Base-by-base conservation (phyloP, 2,888 invertebrate genomes). In the Sphinx pinastri region DNA sequence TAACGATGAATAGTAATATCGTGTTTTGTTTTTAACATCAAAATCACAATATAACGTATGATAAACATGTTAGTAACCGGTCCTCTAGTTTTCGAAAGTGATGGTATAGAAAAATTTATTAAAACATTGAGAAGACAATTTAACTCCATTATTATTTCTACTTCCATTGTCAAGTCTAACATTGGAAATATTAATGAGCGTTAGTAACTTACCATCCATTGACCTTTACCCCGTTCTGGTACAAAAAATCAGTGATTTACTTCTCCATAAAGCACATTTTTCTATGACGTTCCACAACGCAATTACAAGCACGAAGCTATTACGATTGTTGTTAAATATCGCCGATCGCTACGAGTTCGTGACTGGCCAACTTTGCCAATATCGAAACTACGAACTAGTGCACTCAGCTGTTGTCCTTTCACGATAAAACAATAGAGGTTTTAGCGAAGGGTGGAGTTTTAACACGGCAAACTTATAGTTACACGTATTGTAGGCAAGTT, bases 351-450 rank as follows among this genome's bases (percentile, higher is more conserved):
- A 38, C 71, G 63, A 66, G 68, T 66, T 85, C 82, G 82, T 82
- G 83, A 81, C 81, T 78, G 75, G 71, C 69, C 69, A 87, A 87
- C 85, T 88, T 88, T 79, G 79, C 81, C 84, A 88, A 88, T 88
- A 88, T 83, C 81, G 73, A 69, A 83, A 81, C 82, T 80, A 78
- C 75, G 72, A 75, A 74, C 82, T 84, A 80, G 80, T 79, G 78
- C 84, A 80, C 79, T 83, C 85, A 84, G 82, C 84, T 86, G 84
- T 77, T 84, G 83, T 83, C 81, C 81, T 81, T 79, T 76, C 79
- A 75, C 77, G 76, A 83, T 59, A 77, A 77, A 78, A 82, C 83
- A 81, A 81, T 77, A 54, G 69, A 25, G 52, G 69, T 54, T 63
- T 63, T 63, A 54, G 47, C 31, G 52, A 63, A 52, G 63, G 45